A percentile compares a stretch with the other conserved stretches of the same genome.
These are phyloP conservation scores for Molossus alvarezi DNA, from an alignment of 2,797 vertebrate species.

Conservation along the genomic window DNA sequence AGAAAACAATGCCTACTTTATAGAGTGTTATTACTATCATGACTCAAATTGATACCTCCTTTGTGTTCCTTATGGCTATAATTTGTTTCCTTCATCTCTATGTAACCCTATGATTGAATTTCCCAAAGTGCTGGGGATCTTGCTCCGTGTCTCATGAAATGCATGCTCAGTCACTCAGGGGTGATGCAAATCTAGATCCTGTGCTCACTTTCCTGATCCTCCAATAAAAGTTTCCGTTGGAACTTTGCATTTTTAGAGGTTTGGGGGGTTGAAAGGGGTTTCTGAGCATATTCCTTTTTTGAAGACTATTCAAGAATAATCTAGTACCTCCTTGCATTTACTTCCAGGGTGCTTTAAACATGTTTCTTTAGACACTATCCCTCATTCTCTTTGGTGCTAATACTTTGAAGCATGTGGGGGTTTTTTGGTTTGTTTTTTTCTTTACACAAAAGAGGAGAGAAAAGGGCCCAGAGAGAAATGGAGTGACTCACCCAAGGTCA, in stretches of 20 bases:
- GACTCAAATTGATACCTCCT: neutral
- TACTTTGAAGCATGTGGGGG: neutral
- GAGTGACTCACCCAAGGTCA: constrained; percentile 75
- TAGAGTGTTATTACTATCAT: neutral
- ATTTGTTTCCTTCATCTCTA: neutral
- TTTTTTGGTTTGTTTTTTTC: neutral
- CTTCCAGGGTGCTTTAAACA: neutral
- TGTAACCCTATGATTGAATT: neutral
- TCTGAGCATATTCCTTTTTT: neutral
- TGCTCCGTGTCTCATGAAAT: neutral
- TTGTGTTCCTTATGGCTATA: neutral
- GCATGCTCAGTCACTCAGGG: rapidly evolving
- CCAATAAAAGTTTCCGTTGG: neutral
- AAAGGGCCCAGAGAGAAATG: neutral
- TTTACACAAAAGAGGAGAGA: neutral
- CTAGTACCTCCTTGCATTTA: neutral
- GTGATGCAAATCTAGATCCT: neutral
- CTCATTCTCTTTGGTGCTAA: neutral
- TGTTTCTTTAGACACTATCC: neutral
- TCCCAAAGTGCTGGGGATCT: neutral
- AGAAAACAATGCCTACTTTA: neutral
- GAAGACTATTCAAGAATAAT: neutral
- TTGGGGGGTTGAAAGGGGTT: neutral
- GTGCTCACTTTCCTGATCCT: neutral
- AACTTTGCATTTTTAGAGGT: neutral